Evolutionary conservation across 1,140 invertebrate species (phyloP).

Genomic region (Schlechtendalia chinensis): DNA sequence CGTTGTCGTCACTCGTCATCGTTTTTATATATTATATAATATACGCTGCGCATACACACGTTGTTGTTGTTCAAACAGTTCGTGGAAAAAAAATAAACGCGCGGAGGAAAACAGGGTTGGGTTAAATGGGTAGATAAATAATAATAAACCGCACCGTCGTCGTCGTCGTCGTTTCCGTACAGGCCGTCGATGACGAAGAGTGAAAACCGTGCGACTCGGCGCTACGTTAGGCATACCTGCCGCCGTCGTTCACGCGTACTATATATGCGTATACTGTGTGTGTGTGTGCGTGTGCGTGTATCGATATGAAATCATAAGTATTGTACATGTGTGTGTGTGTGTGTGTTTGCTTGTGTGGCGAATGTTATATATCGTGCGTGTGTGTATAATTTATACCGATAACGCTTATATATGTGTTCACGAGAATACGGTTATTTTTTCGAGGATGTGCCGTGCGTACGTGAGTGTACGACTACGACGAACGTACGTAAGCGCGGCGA

Average conservation of each 20-base stretch:
- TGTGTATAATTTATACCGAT: no score
- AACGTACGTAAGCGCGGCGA: no score
- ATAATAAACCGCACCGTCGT: constrained; percentile 29
- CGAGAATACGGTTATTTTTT: no score
- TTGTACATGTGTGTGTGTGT: background rate
- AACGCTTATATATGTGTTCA: no score
- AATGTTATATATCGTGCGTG: no score
- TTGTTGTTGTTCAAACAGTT: constrained; percentile 45
- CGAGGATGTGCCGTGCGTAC: no score
- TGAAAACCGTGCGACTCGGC: constrained; percentile 10
- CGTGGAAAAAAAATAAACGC: constrained; percentile 1
- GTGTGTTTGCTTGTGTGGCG: background rate
- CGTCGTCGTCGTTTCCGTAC: background rate
- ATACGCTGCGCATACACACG: background rate
- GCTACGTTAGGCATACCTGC: background rate
- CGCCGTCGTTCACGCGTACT: background rate
- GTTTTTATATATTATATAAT: background rate
- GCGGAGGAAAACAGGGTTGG: constrained; percentile 28
- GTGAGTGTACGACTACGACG: no score
- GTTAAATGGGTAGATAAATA: constrained; percentile 50
- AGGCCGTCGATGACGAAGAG: background rate
- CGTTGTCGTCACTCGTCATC: background rate
- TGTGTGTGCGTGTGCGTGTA: background rate
- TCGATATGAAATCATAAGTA: no score
- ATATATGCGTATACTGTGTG: background rate